Evolutionary conservation across 2,113 vertebrate species (phyloP).

Genomic region (Gulo gulo): DNA sequence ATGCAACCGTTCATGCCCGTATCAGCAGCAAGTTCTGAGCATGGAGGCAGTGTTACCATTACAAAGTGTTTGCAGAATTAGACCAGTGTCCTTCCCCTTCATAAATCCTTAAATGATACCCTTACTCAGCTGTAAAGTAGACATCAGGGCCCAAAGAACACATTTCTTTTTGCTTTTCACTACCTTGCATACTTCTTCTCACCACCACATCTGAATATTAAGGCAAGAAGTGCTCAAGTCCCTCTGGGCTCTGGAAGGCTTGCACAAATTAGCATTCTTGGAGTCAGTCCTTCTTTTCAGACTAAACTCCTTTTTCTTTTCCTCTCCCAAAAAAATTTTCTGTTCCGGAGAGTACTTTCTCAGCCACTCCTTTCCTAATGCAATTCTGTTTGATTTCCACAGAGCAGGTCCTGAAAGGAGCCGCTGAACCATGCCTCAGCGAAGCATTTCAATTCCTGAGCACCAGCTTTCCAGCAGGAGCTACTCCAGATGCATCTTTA

Average conservation of each 20-base stretch:
- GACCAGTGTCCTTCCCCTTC: neutral
- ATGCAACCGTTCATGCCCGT: neutral
- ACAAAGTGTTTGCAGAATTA: neutral
- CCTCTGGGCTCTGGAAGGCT: neutral
- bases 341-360: slow-evolving; percentile 39
- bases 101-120: neutral
- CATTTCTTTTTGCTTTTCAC: neutral
- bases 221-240: neutral
- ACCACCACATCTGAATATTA: slow-evolving; percentile 7
- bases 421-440: neutral
- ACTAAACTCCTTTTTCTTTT: slow-evolving; percentile 33
- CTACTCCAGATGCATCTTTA: slow-evolving; percentile 29
- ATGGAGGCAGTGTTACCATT: neutral
- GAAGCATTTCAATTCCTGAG: slow-evolving; percentile 25
- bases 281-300: slow-evolving; percentile 29
- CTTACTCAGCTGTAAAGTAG: neutral
- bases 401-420: slow-evolving; percentile 17
- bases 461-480: neutral
- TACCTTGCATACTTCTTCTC: neutral
- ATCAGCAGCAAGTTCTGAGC: neutral
- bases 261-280: slow-evolving; percentile 53
- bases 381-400: slow-evolving; percentile 69
- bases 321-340: slow-evolving; percentile 15
- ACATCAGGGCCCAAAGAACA: neutral
- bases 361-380: slow-evolving; percentile 49